phyloP scores from a whole-genome alignment of 1,140 invertebrate species.

The Hylaeus anthracinus region DNA sequence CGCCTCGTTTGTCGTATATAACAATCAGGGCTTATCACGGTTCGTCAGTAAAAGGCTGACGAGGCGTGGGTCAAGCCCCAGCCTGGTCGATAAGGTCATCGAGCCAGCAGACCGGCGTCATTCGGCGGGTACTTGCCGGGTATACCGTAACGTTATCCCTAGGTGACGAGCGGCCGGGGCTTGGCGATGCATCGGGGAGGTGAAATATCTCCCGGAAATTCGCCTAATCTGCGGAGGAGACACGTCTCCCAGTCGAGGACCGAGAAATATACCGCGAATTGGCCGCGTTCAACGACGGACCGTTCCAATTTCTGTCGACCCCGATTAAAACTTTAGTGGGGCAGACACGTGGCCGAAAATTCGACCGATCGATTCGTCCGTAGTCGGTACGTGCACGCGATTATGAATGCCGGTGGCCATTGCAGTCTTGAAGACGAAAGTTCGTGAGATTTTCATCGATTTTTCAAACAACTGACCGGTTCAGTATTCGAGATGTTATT shows the following conservation, averaged over 20 bases:
- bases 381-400: too few species aligned
- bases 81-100: conserved; percentile 60
- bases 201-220: conserved; percentile 39
- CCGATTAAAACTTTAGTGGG: conserved; percentile 17
- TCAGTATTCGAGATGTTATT: too few species aligned
- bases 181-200: conserved; percentile 28
- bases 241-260: not conserved
- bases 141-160: conserved; percentile 31
- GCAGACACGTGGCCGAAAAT: too few species aligned
- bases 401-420: too few species aligned
- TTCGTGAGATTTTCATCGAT: too few species aligned
- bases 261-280: not conserved
- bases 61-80: conserved; percentile 47
- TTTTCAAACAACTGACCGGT: too few species aligned
- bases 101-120: conserved; percentile 39
- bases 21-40: conserved; percentile 62
- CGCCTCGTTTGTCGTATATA: conserved; percentile 33
- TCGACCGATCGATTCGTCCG: too few species aligned
- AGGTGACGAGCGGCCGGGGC: conserved; percentile 24
- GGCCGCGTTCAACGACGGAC: not conserved
- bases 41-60: conserved; percentile 49
- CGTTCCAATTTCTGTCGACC: conserved; percentile 23
- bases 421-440: too few species aligned
- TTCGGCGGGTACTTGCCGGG: conserved; percentile 36
- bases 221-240: conserved; percentile 16